phyloP scores from a whole-genome alignment of 1,140 invertebrate genomes.

The Drosophila bifasciata region DNA sequence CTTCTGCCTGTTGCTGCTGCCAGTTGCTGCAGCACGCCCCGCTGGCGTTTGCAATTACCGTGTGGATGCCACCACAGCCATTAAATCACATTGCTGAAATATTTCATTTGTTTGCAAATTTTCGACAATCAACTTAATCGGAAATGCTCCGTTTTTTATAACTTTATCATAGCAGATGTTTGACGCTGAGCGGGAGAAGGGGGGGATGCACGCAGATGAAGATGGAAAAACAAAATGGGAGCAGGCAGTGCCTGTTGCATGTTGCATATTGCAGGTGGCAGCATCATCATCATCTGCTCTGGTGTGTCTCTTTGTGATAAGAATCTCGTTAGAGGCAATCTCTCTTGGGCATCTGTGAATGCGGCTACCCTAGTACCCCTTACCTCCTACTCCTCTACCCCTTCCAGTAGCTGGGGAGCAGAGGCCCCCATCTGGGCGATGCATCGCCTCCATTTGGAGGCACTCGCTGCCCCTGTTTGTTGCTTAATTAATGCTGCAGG shows the following conservation, averaged over 20 bases:
- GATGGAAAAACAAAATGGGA: no score
- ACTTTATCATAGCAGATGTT: conserved; percentile 56
- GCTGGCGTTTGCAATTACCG: conserved; percentile 69
- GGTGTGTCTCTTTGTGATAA: conserved; percentile 32
- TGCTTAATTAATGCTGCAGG: conserved; percentile 76
- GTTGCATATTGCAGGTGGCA: conserved; percentile 31
- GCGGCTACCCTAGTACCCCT: conserved; percentile 12
- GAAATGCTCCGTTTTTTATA: conserved; percentile 72
- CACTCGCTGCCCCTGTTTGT: conserved; percentile 53
- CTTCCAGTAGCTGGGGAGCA: no score
- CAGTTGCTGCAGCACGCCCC: conserved; percentile 39
- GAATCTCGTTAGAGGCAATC: conserved; percentile 42
- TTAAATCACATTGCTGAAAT: conserved; percentile 74
- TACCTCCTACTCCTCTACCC: no score
- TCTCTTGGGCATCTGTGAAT: conserved; percentile 45
- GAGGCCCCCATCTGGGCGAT: conserved; percentile 15
- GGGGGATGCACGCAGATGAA: no score
- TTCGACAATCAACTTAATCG: conserved; percentile 72
- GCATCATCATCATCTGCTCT: not conserved
- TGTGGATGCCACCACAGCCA: conserved; percentile 48
- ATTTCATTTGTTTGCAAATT: conserved; percentile 81
- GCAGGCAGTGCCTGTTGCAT: not conserved
- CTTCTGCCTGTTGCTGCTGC: not conserved
- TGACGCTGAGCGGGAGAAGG: no score
- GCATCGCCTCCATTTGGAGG: conserved; percentile 31